Evolutionary conservation across 1,140 invertebrate genomes (phyloP).

Genomic region (Geopemphigus sp.): DNA sequence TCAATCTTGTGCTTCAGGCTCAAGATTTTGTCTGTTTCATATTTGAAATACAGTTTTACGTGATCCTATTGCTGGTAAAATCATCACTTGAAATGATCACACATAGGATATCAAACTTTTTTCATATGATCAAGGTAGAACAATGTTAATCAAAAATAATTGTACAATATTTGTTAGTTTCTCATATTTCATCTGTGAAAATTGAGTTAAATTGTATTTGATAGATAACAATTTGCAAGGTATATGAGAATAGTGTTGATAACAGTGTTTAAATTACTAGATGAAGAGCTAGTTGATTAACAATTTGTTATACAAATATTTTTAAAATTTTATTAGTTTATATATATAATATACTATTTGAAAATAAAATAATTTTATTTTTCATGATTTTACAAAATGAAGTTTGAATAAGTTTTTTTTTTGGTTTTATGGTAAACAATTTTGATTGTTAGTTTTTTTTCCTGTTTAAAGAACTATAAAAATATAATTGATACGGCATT

Average conservation of each 20-base stretch:
- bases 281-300: neutral
- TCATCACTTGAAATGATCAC: constrained; percentile 43
- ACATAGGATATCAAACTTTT: constrained; percentile 43
- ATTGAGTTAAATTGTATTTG: constrained; percentile 10
- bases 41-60: constrained; percentile 44
- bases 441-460: neutral
- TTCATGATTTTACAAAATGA: neutral
- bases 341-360: neutral
- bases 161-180: constrained; percentile 16
- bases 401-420: neutral
- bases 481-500: no score
- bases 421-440: neutral
- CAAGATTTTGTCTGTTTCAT: constrained; percentile 42
- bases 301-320: neutral
- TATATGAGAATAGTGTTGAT: neutral
- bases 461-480: no score
- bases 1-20: constrained; percentile 29
- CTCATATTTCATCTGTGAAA: neutral
- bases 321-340: neutral
- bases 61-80: constrained; percentile 42
- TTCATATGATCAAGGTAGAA: constrained; percentile 45
- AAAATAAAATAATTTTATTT: neutral
- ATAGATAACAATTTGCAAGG: neutral
- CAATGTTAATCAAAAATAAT: constrained; percentile 23
- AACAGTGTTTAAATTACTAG: neutral